Base-by-base conservation (phyloP, 2,797 vertebrate genomes). In the Remorina albescens region DNA sequence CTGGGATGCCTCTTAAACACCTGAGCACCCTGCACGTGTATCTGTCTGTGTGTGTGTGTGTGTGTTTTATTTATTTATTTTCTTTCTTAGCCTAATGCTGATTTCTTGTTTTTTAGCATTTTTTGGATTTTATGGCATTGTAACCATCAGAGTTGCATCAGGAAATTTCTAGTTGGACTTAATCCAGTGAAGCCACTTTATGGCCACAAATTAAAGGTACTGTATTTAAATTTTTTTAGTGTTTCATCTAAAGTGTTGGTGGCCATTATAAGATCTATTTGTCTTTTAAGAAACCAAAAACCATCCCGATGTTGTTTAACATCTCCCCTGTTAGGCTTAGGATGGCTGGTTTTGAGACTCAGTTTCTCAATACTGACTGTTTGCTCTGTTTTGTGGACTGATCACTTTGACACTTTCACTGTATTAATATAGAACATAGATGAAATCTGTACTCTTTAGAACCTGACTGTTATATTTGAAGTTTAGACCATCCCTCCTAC, bases 1-100 rank as follows among this genome's bases (percentile, higher is more conserved):
- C 26, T 12, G 26, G 34, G 55, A 81, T 51, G 44, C 46, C 57
- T 74, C 39, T 76, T 50, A 54, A 80, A 89, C 88, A 88, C 86
- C 86, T 88, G 85, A 83, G 80, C 78, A 44, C 74, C 34, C 8
- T 18, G 18, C 59, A 4, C 30, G 34, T 62, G 2, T 21, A 23
- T 37, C n/a, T 41, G 1, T 42, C 34, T n/a, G 5, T 53, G 25
- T 63, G 39, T 47, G 6, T 51, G 26, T 62, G 19, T 18, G 42
- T 50, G 12, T 49, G 44, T 58, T 19, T 3, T n/a, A n/a, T n/a
- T 3, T n/a, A n/a, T n/a, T n/a, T n/a, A n/a, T n/a, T n/a, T n/a
- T n/a, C n/a, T 21, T 21, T 1, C 9, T 21, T 56, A 51, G 3
- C 32, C 47, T 42, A 12, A 37, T 28, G 25, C n/a, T 13, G 26